phyloP scores from a whole-genome alignment of 2,113 vertebrate genomes.

The Neolamprologus sp. region DNA sequence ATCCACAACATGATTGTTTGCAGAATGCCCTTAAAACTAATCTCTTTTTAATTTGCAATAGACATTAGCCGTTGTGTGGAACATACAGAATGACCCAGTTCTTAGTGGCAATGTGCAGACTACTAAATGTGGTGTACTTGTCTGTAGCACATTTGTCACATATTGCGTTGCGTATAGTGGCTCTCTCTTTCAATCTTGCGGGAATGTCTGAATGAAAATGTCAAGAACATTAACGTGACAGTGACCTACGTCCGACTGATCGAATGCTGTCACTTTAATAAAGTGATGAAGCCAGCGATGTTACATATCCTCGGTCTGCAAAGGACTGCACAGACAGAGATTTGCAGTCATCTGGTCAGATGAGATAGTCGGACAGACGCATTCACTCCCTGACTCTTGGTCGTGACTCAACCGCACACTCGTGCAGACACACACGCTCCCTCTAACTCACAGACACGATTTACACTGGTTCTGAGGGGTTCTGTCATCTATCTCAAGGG shows the following conservation, averaged over 20 bases:
- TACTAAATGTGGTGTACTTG: background rate
- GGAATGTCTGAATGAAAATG: background rate
- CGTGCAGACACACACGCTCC: background rate
- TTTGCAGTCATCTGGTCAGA: conserved; percentile 50
- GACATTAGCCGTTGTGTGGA: background rate
- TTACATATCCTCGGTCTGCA: background rate
- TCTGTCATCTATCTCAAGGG: conserved; percentile 22
- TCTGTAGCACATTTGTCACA: background rate
- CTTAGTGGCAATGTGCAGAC: background rate
- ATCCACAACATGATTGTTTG: background rate
- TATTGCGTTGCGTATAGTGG: background rate
- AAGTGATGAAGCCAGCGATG: background rate
- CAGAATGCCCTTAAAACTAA: background rate
- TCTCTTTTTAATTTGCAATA: background rate
- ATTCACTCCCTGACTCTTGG: background rate
- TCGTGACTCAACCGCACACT: background rate
- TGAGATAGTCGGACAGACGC: conserved; percentile 16
- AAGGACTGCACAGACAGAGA: background rate
- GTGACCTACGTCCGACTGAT: background rate
- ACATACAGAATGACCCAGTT: background rate
- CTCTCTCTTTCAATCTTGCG: background rate
- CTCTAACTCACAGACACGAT: background rate
- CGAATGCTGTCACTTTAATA: background rate
- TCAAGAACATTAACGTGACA: background rate
- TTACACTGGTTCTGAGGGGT: conserved; percentile 7